Evolutionary conservation across 2,113 vertebrate genomes (phyloP).

Genomic region (Pachypanchax playfairii): DNA sequence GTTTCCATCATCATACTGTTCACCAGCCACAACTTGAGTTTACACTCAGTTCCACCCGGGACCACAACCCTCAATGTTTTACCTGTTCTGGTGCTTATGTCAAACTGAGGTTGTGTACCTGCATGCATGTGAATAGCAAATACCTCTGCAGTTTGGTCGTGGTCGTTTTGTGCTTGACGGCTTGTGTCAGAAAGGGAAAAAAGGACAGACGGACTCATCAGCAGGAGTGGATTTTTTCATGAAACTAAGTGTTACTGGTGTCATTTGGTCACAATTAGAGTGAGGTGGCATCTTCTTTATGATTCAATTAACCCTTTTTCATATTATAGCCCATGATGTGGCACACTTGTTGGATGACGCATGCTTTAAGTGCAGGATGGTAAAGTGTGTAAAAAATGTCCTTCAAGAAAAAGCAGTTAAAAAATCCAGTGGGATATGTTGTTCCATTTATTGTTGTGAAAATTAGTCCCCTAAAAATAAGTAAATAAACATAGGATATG

Average conservation of each 20-base stretch:
- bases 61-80: slow-evolving; percentile 33
- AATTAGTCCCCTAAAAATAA: no score
- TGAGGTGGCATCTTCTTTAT: no score
- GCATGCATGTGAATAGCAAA: neutral
- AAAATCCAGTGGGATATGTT: no score
- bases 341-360: no score
- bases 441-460: no score
- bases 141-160: slow-evolving; percentile 17
- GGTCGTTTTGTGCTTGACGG: slow-evolving; percentile 34
- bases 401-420: no score
- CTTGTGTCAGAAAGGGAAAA: slow-evolving; percentile 1
- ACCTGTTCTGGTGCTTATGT: neutral
- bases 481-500: no score
- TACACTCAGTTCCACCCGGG: slow-evolving; percentile 45
- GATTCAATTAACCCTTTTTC: no score
- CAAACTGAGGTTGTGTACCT: slow-evolving; percentile 2
- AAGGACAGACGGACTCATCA: neutral
- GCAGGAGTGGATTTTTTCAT: slow-evolving; percentile 6
- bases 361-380: no score
- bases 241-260: slow-evolving; percentile 34
- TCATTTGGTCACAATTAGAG: slow-evolving; percentile 15
- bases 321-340: no score
- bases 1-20: slow-evolving; percentile 5
- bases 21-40: slow-evolving; percentile 34
- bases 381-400: no score